phyloP scores from a whole-genome alignment of 2,113 vertebrate species.

The Zosterops lateralis region DNA sequence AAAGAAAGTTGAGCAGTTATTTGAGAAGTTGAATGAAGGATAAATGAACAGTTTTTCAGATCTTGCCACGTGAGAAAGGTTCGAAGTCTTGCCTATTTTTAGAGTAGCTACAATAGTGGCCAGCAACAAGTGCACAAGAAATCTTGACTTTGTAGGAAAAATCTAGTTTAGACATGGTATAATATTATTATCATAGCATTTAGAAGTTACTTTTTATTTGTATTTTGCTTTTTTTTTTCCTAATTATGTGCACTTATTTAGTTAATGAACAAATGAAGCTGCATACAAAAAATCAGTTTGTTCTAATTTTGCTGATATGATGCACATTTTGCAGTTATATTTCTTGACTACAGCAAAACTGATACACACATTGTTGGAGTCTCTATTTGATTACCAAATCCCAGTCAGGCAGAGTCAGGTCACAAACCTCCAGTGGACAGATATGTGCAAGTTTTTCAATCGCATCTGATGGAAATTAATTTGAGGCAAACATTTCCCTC shows the following conservation, averaged over 20 bases:
- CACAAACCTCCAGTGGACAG: conserved; percentile 51
- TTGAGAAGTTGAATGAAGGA: not conserved
- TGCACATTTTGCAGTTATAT: not conserved
- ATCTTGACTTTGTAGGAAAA: not conserved
- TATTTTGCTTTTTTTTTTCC: not conserved
- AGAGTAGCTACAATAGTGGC: not conserved
- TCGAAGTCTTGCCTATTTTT: not conserved
- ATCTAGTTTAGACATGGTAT: not conserved
- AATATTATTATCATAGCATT: not conserved
- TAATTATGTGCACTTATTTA: not conserved
- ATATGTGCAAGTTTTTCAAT: conserved; percentile 63
- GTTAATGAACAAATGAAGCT: not conserved
- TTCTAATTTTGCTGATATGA: not conserved
- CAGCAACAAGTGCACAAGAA: not conserved
- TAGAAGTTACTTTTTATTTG: not conserved
- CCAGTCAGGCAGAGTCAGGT: conserved; percentile 51
- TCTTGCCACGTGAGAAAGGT: not conserved
- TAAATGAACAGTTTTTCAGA: not conserved
- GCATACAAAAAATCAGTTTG: not conserved
- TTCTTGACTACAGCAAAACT: conserved; percentile 32
- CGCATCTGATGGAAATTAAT: conserved; percentile 70
- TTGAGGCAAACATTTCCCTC: conserved; percentile 62
- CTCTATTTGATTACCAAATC: conserved; percentile 65
- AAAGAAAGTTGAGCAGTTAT: not conserved
- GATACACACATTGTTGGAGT: not conserved